Base-by-base conservation (phyloP, 2,888 invertebrate genomes). In the Daptonema setosum region DNA sequence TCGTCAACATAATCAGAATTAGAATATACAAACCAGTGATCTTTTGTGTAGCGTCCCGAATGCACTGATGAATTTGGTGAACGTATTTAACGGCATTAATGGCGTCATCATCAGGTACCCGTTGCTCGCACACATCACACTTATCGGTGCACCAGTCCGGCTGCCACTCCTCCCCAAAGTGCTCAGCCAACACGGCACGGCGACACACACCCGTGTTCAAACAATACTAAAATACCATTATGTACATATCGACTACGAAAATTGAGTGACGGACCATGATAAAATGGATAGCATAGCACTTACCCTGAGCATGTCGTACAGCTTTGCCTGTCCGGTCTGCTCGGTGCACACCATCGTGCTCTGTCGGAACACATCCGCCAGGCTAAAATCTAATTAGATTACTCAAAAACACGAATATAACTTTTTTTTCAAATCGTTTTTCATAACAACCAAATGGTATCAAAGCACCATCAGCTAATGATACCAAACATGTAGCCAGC, bases 71-170 rank as follows among this genome's bases (percentile, higher is more conserved):
- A 35, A 35, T 35, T 17, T 35, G 11, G 17, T 8, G 11, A 17
- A 8, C 8, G 11, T 14, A n/a, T 5, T n/a, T n/a, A 22, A 45
- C 45, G n/a, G n/a, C n/a, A n/a, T n/a, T n/a, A n/a, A n/a, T n/a
- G n/a, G n/a, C n/a, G n/a, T n/a, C n/a, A n/a, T n/a, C n/a, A n/a
- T n/a, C n/a, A n/a, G n/a, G n/a, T n/a, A n/a, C n/a, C n/a, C n/a
- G n/a, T n/a, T n/a, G n/a, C n/a, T n/a, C n/a, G n/a, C 87, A 87
- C 63, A 82, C 79, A 74, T 87, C 87, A 75, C 87, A 87, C 83
- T 83, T 85, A 65, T 78, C 74, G 56, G 80, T 78, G 67, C 86
- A 87, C 64, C 83, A 80, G 3, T 75, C 70, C 54, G 77, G 72
- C 22, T 81, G 80, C 83, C 83, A 87, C 43, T 77, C 77, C 71